phyloP scores from a whole-genome alignment of 2,113 vertebrate species.

The Hemibagrus wyckioides region DNA sequence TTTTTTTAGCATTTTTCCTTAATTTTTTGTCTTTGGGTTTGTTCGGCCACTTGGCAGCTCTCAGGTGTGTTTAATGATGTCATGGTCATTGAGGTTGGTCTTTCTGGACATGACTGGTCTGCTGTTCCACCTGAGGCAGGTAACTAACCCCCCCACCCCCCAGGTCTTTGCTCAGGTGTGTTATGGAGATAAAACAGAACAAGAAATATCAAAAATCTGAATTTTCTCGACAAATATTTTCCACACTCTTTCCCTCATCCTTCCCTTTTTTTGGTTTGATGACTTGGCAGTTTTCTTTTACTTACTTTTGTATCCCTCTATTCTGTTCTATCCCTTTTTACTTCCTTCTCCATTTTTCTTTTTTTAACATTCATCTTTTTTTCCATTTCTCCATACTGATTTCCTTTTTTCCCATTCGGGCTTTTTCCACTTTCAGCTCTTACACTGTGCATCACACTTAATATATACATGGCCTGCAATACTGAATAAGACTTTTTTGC shows the following conservation, averaged over 20 bases:
- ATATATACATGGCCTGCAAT: neutral
- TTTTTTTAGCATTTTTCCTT: no score
- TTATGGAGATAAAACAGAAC: neutral
- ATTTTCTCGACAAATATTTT: neutral
- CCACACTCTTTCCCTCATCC: neutral
- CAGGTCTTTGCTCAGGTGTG: neutral
- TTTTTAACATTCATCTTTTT: neutral
- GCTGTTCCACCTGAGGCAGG: no score
- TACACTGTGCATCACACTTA: no score
- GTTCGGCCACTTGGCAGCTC: neutral
- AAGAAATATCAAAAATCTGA: neutral
- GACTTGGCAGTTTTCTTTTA: neutral
- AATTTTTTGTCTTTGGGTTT: neutral
- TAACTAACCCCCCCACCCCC: no score
- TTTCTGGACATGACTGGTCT: neutral
- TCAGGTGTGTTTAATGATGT: neutral
- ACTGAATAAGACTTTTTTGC: neutral
- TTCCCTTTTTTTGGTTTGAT: neutral
- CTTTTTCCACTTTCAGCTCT: neutral
- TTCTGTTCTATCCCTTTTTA: neutral
- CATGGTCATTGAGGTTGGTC: neutral
- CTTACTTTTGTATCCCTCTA: constrained; percentile 3
- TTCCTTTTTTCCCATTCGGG: neutral
- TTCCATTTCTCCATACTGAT: neutral
- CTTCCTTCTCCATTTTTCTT: neutral